Evolutionary conservation across 2,113 vertebrate species (phyloP), one percentile per base, ranked within the genome.

Genomic region (Pterophyllum scalare): DNA sequence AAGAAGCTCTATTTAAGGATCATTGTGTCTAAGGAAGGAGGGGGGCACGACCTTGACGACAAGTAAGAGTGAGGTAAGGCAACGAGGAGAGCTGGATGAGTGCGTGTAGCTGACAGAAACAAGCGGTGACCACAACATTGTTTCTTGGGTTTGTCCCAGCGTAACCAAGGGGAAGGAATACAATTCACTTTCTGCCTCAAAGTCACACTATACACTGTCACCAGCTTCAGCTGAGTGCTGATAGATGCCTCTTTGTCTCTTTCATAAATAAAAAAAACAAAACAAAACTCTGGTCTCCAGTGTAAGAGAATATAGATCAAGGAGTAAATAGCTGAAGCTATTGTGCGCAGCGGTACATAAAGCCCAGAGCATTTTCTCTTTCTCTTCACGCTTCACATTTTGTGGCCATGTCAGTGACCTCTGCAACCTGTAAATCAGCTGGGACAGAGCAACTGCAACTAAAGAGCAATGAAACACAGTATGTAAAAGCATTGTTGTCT

Each of bases 261-360:
- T 59, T 60, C 86, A 70, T 94, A 91, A 93, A 93, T 91, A 93
- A 93, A 87, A 19, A 65, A 79, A n/a, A n/a, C n/a, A n/a, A 93
- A 93, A 93, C 89, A 90, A 67, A 91, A 77, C 81, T 83, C 62
- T 54, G 75, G 80, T 86, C 65, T 64, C 64, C 13, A 75, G 76
- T 78, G 86, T 31, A 57, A 75, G 83, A 77, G 86, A 89, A 80
- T 82, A 88, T 91, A 92, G 83, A 92, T 92, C 89, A 90, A 82
- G 56, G 52, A 75, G 87, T 88, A 92, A 94, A 90, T 74, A 90
- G 78, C 65, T 80, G 77, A 81, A 86, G 85, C 80, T 89, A 88
- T 84, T 80, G 59, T 83, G 87, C 6, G 8, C 85, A 17, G 59
- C 72, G 57, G 40, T 52, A 58, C 2, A 40, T 81, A 74, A 78